Percentiles rank a stretch among this genome's conserved stretches.
These are phyloP conservation scores for Kryptolebias ocellatus DNA, from an alignment of 2,797 vertebrate genomes.

Conservation along the genomic window DNA sequence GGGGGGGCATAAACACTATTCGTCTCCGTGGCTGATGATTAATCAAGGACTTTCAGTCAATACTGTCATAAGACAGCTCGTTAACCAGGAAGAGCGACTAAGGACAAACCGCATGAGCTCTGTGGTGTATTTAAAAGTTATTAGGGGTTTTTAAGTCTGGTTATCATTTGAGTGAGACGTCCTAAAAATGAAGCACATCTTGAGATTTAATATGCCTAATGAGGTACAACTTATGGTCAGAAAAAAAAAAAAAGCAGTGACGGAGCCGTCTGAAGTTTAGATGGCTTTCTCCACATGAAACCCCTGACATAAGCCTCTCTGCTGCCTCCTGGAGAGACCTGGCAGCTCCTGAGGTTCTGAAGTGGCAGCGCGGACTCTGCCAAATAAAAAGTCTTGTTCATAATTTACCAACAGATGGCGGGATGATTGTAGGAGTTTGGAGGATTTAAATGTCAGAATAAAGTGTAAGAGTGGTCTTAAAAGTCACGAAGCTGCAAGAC, in stretches of 20 bases:
- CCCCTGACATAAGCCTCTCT: slow-evolving; percentile 46
- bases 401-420: slow-evolving; percentile 16
- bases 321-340: slow-evolving; percentile 39
- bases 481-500: slow-evolving; percentile 28
- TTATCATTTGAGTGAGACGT: slow-evolving; percentile 59
- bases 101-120: slow-evolving; percentile 50
- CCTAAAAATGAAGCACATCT: slow-evolving; percentile 59
- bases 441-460: neutral
- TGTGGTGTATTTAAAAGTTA: slow-evolving; percentile 64
- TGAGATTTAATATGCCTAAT: slow-evolving; percentile 54
- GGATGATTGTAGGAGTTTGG: slow-evolving; percentile 4
- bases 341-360: slow-evolving; percentile 26
- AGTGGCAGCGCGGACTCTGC: slow-evolving; percentile 10
- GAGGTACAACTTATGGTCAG: slow-evolving; percentile 34
- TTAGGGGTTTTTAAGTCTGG: slow-evolving; percentile 75
- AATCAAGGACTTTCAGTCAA: slow-evolving; percentile 39
- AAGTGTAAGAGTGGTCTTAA: slow-evolving; percentile 5
- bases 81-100: slow-evolving; percentile 8
- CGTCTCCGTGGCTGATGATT: slow-evolving; percentile 42
- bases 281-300: slow-evolving; percentile 31
- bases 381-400: slow-evolving; percentile 26
- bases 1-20: slow-evolving; percentile 12
- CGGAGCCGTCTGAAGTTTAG: slow-evolving; percentile 43
- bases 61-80: slow-evolving; percentile 28
- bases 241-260: slow-evolving; percentile 22